Evolutionary conservation across 2,888 invertebrate species (phyloP).

Genomic region (Xanthostigma xanthostigma): DNA sequence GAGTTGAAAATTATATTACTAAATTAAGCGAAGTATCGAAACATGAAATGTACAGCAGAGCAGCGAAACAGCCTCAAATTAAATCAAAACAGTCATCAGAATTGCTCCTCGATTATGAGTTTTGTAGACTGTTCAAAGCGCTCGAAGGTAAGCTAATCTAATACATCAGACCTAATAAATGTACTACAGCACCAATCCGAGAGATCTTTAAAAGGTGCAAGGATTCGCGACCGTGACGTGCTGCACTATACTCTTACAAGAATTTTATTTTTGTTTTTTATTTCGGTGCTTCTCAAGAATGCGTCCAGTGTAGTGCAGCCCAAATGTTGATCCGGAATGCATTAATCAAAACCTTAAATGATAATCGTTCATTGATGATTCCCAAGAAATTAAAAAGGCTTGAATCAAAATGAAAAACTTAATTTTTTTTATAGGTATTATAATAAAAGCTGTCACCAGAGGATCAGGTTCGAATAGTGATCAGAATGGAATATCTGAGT

Average conservation of each 20-base stretch:
- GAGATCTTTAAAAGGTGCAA: too few species aligned
- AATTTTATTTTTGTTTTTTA: neutral
- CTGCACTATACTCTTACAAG: neutral
- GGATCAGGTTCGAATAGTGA: conserved; percentile 28
- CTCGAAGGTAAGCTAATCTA: conserved; percentile 40
- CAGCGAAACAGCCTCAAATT: conserved; percentile 87
- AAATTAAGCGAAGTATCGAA: conserved; percentile 74
- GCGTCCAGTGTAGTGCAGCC: too few species aligned
- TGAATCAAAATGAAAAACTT: too few species aligned
- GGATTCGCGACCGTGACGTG: neutral
- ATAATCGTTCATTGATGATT: too few species aligned
- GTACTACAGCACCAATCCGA: too few species aligned
- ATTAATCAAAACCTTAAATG: too few species aligned
- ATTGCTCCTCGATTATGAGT: conserved; percentile 85
- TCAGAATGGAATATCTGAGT: conserved; percentile 34
- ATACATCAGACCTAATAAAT: neutral
- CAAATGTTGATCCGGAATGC: too few species aligned
- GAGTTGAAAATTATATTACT: conserved; percentile 73
- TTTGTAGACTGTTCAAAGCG: conserved; percentile 79
- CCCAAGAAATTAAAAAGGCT: too few species aligned
- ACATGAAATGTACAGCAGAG: conserved; percentile 81
- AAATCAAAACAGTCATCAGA: conserved; percentile 60
- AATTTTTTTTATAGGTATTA: conserved; percentile 26
- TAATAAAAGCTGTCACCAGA: conserved; percentile 34
- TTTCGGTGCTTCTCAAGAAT: too few species aligned